A percentile compares a stretch with the other conserved stretches of the same genome.
These are phyloP conservation scores for Chelonia mydas DNA, from an alignment of 2,797 vertebrate species.

Conservation along the genomic window DNA sequence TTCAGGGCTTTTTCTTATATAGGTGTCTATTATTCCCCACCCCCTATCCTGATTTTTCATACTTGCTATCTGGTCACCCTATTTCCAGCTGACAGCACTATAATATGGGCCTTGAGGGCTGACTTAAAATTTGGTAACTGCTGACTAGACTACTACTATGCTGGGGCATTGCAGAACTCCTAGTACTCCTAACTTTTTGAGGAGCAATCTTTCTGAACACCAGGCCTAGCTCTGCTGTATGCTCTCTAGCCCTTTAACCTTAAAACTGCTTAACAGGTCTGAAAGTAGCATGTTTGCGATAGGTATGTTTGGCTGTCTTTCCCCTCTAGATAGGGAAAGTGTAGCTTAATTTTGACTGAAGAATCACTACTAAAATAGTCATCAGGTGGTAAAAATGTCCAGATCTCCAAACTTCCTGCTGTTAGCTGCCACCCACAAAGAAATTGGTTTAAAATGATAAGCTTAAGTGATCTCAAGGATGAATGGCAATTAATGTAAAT, in stretches of 20 bases:
- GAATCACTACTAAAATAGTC: neutral
- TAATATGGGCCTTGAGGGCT: neutral
- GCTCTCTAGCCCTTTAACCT: neutral
- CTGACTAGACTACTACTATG: neutral
- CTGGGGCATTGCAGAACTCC: neutral
- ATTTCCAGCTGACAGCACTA: neutral
- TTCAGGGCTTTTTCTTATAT: no score
- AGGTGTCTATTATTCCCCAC: no score
- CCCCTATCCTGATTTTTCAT: no score
- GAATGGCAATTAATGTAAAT: neutral
- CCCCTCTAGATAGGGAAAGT: neutral
- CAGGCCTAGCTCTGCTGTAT: neutral
- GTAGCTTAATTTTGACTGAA: neutral
- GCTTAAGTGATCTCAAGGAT: neutral
- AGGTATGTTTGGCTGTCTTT: neutral
- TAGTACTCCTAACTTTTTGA: neutral
- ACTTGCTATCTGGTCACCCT: no score
- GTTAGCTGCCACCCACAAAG: neutral
- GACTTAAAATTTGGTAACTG: neutral
- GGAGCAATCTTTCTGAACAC: neutral
- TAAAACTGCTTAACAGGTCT: neutral
- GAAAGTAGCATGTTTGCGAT: neutral
- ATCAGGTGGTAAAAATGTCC: neutral
- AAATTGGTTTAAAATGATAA: neutral
- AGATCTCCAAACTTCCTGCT: neutral